These are phyloP conservation scores for Opisthocomus hoazin DNA, from an alignment of 2,113 vertebrate genomes.

Conservation along the genomic window DNA sequence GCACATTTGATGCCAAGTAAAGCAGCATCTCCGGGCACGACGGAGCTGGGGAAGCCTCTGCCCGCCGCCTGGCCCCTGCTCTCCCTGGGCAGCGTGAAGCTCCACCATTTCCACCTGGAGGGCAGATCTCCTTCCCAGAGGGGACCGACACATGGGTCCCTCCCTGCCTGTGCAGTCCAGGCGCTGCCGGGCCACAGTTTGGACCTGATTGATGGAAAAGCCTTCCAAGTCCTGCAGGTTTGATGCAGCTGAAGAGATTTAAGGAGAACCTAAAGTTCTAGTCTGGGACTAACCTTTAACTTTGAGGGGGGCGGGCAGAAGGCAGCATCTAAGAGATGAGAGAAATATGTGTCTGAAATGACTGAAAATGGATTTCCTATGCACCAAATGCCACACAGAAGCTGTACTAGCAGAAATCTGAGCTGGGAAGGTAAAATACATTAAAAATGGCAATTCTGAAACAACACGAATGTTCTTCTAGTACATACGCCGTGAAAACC, in stretches of 20 bases:
- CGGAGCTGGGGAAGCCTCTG: not conserved
- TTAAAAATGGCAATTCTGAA: not conserved
- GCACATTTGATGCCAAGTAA: not conserved
- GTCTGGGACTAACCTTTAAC: not conserved
- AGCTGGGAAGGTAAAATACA: not conserved
- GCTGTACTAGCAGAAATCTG: not conserved
- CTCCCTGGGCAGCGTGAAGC: not conserved
- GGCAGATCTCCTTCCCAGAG: not conserved
- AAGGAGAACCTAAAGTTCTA: not conserved
- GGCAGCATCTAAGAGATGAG: not conserved
- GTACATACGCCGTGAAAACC: accelerated
- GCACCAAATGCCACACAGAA: not conserved
- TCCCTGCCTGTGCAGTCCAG: not conserved
- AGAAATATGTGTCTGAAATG: not conserved
- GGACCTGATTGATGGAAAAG: not conserved
- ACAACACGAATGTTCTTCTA: not conserved
- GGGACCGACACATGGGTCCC: not conserved
- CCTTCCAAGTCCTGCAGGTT: not conserved
- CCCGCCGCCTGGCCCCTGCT: not conserved
- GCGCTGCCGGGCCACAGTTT: not conserved
- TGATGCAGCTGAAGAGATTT: not conserved
- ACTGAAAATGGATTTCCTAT: not conserved
- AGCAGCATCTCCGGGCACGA: not conserved
- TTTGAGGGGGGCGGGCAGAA: not conserved
- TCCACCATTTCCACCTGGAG: not conserved